Percentiles rank a stretch among this genome's conserved stretches.
phyloP scores from a whole-genome alignment of 1,140 invertebrate genomes.

The Tetramorium simillimum region DNA sequence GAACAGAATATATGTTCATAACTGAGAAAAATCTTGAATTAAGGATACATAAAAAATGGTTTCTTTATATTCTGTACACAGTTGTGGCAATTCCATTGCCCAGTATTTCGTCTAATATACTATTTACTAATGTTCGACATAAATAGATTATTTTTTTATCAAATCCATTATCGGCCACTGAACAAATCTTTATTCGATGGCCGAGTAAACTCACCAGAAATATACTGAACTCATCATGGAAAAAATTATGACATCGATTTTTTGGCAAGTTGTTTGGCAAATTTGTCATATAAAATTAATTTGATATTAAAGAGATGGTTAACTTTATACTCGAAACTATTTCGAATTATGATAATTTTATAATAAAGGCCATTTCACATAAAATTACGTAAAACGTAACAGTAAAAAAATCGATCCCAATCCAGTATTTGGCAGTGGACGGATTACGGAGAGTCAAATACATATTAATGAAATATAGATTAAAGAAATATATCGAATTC shows the following conservation, averaged over 20 bases:
- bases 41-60: too few species aligned
- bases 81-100: too few species aligned
- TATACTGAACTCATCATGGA: not conserved
- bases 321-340: not conserved
- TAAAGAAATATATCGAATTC: not conserved
- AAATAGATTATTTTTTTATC: slow-evolving; percentile 34
- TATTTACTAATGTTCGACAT: not conserved
- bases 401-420: too few species aligned
- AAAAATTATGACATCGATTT: not conserved
- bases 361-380: too few species aligned
- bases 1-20: too few species aligned
- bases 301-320: not conserved
- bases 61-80: too few species aligned
- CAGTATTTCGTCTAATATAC: not conserved
- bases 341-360: not conserved
- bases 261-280: not conserved
- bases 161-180: not conserved
- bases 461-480: not conserved
- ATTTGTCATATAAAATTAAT: not conserved
- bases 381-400: too few species aligned
- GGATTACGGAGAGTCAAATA: too few species aligned
- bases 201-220: not conserved
- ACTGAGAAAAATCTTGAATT: too few species aligned
- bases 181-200: slow-evolving; percentile 22
- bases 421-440: too few species aligned